Conservation (phyloP, 2,113 vertebrate species). For the Pseudorasbora parva region DNA sequence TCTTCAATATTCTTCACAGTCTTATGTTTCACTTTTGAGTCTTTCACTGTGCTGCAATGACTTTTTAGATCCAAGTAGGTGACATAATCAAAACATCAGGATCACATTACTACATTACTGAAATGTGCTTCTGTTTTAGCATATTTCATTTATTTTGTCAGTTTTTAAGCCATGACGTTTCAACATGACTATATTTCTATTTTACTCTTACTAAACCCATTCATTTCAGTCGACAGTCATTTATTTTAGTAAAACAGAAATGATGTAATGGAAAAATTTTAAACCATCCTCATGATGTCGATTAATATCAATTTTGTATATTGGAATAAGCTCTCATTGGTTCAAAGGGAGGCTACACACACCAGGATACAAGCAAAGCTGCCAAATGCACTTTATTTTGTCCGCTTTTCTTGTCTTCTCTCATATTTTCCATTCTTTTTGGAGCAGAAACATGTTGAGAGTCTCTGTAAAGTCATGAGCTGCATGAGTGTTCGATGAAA, state of each 20-base stretch:
- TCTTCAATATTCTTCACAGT: neutral
- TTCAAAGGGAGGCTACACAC: neutral
- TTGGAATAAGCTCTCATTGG: slow-evolving; percentile 9
- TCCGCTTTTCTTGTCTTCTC: neutral
- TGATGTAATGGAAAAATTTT: slow-evolving; percentile 39
- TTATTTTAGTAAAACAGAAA: slow-evolving; percentile 5
- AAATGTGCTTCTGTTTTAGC: neutral
- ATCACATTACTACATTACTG: neutral
- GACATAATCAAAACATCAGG: neutral
- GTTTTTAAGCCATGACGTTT: neutral
- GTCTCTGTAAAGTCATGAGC: slow-evolving; percentile 33
- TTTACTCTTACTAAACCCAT: neutral
- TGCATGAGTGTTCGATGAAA: slow-evolving; percentile 32
- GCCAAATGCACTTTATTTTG: slow-evolving; percentile 14
- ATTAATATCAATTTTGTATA: neutral
- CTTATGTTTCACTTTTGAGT: slow-evolving; percentile 1
- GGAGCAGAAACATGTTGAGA: slow-evolving; percentile 29
- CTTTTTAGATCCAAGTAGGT: slow-evolving; percentile 5
- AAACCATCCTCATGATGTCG: neutral
- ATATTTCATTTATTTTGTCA: slow-evolving; percentile 11
- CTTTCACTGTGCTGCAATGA: neutral
- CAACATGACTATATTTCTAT: neutral
- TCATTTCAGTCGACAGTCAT: neutral
- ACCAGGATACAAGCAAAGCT: slow-evolving; percentile 7
- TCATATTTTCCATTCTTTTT: slow-evolving; percentile 31